Evolutionary conservation across 2,113 vertebrate genomes (phyloP), one percentile per base, ranked within the genome.

Genomic region (Phylloscopus trochilus): DNA sequence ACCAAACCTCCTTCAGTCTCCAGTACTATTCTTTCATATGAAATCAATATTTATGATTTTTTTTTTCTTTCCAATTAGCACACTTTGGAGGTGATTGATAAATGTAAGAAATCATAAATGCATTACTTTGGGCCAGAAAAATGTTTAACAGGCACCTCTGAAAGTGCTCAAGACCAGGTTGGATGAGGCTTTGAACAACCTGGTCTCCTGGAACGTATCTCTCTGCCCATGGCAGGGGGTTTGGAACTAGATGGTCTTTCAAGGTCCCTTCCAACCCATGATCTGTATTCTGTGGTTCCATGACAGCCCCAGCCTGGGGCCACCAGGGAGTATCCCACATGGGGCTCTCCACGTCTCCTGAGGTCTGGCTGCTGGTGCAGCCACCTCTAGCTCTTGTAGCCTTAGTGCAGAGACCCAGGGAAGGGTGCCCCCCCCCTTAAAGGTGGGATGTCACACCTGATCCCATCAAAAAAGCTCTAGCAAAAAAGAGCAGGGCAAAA

Each of bases 341-440:
- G 13, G 28, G 30, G 18, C 11, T 66, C 11, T 73, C n/a, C 30
- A 8, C 0, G 0, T 39, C n/a, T 21, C 44, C 39, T 84, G 35
- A 41, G n/a, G 56, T 44, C 33, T 35, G 46, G 44, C 26, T 17
- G 3, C 49, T 53, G 28, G 15, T 51, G 19, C 1, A 10, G 58
- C 33, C 43, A 37, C 37, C 0, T 1, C 19, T 44, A 26, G 16
- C 44, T 67, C 37, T 24, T 52, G 28, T 30, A 60, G 20, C 55
- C 14, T 46, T 13, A 35, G 39, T 68, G 24, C 7, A 41, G 53
- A 68, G 13, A 37, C 24, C 20, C 16, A 46, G 39, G 33, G 47
- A 82, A 60, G 6, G 24, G 17, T 10, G 0, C 2, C 18, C 8
- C 2, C 14, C 2, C 13, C 14, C 1, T 67, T 75, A 30, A 60